Conservation (phyloP, 2,113 vertebrate species). For the Gavia stellata region DNA sequence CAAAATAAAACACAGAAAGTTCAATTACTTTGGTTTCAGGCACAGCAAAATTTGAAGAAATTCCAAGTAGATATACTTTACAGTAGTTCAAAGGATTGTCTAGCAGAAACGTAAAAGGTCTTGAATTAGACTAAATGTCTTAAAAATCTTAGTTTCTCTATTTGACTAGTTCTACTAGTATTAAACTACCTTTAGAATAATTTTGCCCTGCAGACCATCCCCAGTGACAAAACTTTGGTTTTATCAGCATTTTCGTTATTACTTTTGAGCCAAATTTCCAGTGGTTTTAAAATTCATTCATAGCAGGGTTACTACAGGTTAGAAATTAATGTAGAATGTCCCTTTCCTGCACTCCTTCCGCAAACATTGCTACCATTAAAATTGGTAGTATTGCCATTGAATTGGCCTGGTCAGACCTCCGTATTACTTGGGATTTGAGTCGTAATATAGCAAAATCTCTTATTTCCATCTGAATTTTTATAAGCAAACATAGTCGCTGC, state of each 20-base stretch:
- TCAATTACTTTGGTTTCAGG: constrained; percentile 13
- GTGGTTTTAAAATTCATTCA: neutral
- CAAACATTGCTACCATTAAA: neutral
- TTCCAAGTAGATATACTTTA: neutral
- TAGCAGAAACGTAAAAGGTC: constrained; percentile 6
- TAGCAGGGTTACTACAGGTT: neutral
- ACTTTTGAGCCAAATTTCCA: neutral
- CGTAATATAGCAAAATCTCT: neutral
- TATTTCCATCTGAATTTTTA: neutral
- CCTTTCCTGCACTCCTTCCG: neutral
- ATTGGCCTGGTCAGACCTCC: neutral
- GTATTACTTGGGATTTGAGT: neutral
- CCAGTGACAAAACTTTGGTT: neutral
- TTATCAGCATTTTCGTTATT: neutral
- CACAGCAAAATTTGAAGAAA: constrained; percentile 7
- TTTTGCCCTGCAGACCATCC: neutral
- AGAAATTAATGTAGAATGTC: neutral
- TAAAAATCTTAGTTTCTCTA: neutral
- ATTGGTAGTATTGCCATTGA: neutral
- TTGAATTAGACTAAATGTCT: constrained; percentile 28
- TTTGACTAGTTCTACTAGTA: neutral
- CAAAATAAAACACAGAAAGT: constrained; percentile 21
- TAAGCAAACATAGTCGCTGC: neutral
- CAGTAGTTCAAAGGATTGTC: neutral
- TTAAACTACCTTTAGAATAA: neutral